Evolutionary conservation across 1,140 invertebrate genomes (phyloP).

Genomic region (Coptotermes formosanus): DNA sequence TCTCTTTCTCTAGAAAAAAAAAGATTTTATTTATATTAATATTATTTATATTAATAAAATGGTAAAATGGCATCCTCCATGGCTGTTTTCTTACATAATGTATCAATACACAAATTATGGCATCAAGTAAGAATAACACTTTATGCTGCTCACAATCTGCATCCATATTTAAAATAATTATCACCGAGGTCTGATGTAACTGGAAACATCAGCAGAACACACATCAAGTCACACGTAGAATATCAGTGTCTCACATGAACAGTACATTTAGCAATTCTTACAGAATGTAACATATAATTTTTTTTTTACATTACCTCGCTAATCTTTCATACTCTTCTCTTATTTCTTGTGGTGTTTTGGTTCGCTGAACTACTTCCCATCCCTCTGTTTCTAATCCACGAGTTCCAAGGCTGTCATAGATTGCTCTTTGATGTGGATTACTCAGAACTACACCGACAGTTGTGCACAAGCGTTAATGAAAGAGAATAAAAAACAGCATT

Average conservation of each 20-base stretch:
- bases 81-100: too few species aligned
- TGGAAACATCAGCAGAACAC: background rate
- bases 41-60: too few species aligned
- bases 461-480: slow-evolving; percentile 8
- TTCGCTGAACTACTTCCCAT: slow-evolving; percentile 87
- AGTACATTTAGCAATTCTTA: background rate
- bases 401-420: slow-evolving; percentile 76
- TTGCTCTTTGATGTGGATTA: slow-evolving; percentile 74
- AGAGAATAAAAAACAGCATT: too few species aligned
- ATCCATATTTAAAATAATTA: too few species aligned
- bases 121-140: too few species aligned
- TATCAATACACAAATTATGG: too few species aligned
- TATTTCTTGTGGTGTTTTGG: slow-evolving; percentile 90
- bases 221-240: background rate
- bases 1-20: slow-evolving; percentile 63
- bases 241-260: background rate
- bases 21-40: too few species aligned
- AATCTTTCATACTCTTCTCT: slow-evolving; percentile 90
- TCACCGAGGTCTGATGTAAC: background rate
- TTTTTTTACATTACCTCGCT: slow-evolving; percentile 48
- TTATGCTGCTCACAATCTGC: background rate
- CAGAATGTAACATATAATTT: background rate
- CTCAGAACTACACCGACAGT: slow-evolving; percentile 61
- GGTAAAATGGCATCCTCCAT: too few species aligned
- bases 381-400: slow-evolving; percentile 86